Evolutionary conservation across 2,797 vertebrate species (phyloP).

Genomic region (Scolopax bukidnonensis): DNA sequence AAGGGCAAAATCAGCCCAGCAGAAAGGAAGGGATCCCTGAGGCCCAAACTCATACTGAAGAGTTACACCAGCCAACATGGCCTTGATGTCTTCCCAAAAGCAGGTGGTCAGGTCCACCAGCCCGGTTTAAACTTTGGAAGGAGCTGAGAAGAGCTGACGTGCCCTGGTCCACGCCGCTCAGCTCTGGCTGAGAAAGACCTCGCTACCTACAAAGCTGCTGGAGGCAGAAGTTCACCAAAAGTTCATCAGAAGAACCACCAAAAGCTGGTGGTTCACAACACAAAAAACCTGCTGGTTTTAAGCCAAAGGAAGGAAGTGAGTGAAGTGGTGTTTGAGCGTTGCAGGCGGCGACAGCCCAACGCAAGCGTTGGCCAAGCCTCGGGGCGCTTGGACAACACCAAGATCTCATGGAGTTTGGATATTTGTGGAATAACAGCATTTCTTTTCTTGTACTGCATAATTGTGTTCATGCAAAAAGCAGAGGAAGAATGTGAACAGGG

Average conservation of each 20-base stretch:
- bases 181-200: background rate
- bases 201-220: background rate
- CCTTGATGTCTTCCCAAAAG: background rate
- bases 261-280: background rate
- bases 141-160: background rate
- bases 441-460: too few relatives aligned
- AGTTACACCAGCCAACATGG: fast-evolving
- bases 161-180: background rate
- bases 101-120: background rate
- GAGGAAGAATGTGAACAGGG: too few relatives aligned
- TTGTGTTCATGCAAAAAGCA: too few relatives aligned
- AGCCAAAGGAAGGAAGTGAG: background rate
- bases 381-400: fast-evolving
- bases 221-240: background rate
- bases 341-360: background rate
- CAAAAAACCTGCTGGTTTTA: background rate
- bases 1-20: background rate
- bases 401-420: fast-evolving
- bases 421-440: background rate
- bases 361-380: fast-evolving
- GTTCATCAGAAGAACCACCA: background rate
- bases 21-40: background rate
- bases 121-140: fast-evolving
- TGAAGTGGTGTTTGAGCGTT: background rate
- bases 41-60: fast-evolving